A percentile compares a stretch with the other conserved stretches of the same genome.
Evolutionary conservation across 2,797 vertebrate species (phyloP).

Genomic region (Amphiprion clarkii): DNA sequence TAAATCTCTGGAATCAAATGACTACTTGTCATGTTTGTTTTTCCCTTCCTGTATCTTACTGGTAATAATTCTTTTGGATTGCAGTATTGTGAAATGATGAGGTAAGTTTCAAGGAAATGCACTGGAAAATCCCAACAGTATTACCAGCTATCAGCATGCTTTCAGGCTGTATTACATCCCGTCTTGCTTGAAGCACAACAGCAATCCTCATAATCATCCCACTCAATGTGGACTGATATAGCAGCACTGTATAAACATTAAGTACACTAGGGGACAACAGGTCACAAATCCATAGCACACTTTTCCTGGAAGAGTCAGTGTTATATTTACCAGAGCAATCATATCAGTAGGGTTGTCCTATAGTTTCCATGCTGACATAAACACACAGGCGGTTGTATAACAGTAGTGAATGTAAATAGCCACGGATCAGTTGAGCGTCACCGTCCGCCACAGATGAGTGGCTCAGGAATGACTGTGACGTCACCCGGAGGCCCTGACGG

Average conservation of each 20-base stretch:
- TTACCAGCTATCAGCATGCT: not conserved
- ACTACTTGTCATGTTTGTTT: too few relatives aligned
- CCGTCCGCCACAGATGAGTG: conserved; percentile 8
- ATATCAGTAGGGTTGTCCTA: conserved; percentile 6
- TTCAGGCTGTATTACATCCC: not conserved
- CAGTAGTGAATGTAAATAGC: conserved; percentile 42
- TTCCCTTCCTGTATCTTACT: too few relatives aligned
- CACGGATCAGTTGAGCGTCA: conserved; percentile 12
- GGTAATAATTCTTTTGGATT: not conserved
- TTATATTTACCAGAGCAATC: conserved; percentile 3
- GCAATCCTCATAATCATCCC: not conserved
- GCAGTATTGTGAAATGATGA: not conserved
- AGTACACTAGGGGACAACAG: not conserved
- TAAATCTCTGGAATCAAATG: too few relatives aligned
- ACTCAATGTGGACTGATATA: conserved; percentile 16
- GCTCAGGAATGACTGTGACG: conserved; percentile 27
- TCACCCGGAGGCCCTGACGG: conserved; percentile 21
- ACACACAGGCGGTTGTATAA: conserved; percentile 47
- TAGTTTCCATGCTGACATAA: conserved; percentile 39
- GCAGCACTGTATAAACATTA: not conserved
- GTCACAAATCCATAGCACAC: conserved; percentile 4
- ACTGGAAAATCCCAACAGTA: not conserved
- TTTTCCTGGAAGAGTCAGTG: conserved; percentile 15
- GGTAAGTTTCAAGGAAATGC: not conserved
- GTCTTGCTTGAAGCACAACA: not conserved